Evolutionary conservation across 2,113 vertebrate genomes (phyloP), one percentile per base, ranked within the genome.

Genomic region (Cheilinus undulatus): DNA sequence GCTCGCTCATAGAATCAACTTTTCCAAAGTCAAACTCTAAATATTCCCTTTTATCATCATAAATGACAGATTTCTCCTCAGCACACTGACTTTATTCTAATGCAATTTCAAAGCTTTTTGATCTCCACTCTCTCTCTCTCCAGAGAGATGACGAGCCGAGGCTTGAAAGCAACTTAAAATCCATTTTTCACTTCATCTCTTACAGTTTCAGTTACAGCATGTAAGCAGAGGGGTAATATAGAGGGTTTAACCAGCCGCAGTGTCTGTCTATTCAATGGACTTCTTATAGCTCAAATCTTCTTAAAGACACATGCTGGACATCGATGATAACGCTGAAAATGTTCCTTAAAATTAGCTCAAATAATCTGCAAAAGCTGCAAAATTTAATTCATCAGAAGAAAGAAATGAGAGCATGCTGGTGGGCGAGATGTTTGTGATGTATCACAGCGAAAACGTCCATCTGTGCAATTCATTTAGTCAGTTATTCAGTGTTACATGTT

Each of bases 21-120:
- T 60, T 58, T 80, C 63, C 78, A 66, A 75, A 84, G 64, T 65
- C 52, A 71, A 87, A 75, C 67, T 82, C 69, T 76, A 86, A 87
- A 89, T 91, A 89, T 85, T 88, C 84, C 36, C 71, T 91, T 91
- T 89, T 85, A 92, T 88, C 76, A 79, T 72, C 78, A 72, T 59
- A 88, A 89, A 91, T 86, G 85, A 81, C 80, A 85, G 79, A 75
- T 74, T 88, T 81, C 76, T 85, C 83, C 89, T 86, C 86, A 83
- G 86, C 78, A 56, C 63, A 69, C 78, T 53, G 58, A 76, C 73
- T 86, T 79, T 73, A 84, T 81, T 86, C 76, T 64, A 73, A 84
- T 73, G 68, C 69, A 86, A 83, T 88, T 80, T 82, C 59, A 7
- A 3, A 58, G 76, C 74, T 68, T 80, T 87, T 83, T 87, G 86